Evolutionary conservation across 2,797 vertebrate genomes (phyloP), one percentile per base, ranked within the genome.

Genomic region (Babyrousa celebensis): DNA sequence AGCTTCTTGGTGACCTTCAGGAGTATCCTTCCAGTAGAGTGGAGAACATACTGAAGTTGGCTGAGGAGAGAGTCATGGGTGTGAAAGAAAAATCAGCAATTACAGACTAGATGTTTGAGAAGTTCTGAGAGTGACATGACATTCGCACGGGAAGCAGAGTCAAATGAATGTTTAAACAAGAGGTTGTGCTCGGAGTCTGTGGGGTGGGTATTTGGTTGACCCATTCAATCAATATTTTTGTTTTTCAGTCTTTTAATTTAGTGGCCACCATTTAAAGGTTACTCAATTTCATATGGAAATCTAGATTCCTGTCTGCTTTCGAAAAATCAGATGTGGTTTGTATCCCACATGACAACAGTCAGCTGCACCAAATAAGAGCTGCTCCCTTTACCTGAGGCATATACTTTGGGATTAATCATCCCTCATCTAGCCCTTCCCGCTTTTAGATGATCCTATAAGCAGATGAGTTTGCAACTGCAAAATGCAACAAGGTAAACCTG

Each of bases 291-390:
- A 12, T 40, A 58, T 43, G 20, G 77, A 77, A 93, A 88, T 85
- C 54, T 63, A 92, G 23, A 56, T 91, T 96, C 32, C 48, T 67
- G 6, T 79, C 48, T 92, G 74, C 60, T 94, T 89, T 58, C 63
- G 25, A 65, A 95, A 96, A 96, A 23, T 96, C 40, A 32, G 8
- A 58, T 18, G 20, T 70, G 18, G 12, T 83, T 43, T 71, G 36
- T 60, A 54, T 80, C 62, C 7, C 25, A n/a, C 20, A 5, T 83
- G 27, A 72, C 83, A 86, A 0, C 4, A 15, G 21, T 48, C 2
- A 0, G 14, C 3, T 74, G 60, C 68, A 12, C 70, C 77, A 75
- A 27, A 23, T 11, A 8, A 54, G 16, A 29, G 8, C 12, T 74
- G 29, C 29, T 40, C 6, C 27, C 36, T 63, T 77, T 72, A 21